Conservation (phyloP, 1,140 invertebrate species). For the Bactericera cockerelli region DNA sequence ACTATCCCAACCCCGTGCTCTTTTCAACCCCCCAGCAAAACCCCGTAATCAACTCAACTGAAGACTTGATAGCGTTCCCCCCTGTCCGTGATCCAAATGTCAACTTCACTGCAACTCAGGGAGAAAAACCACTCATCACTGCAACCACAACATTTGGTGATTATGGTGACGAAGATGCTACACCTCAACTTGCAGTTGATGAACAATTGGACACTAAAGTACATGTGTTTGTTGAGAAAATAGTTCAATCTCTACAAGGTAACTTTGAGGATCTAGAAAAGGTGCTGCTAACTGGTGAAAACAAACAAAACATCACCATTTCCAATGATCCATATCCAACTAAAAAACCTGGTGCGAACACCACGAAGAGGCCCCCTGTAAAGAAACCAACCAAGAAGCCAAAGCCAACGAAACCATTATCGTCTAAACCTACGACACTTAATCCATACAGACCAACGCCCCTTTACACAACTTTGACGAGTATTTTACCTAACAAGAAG, state of each 20-base stretch:
- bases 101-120: constrained; percentile 39
- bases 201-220: constrained; percentile 58
- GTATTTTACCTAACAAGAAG: constrained; percentile 8
- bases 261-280: constrained; percentile 65
- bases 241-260: constrained; percentile 60
- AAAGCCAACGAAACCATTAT: constrained; percentile 25
- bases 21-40: constrained; percentile 27
- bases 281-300: constrained; percentile 40
- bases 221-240: constrained; percentile 62
- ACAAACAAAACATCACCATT: constrained; percentile 17
- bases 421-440: constrained; percentile 17
- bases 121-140: constrained; percentile 24
- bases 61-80: constrained; percentile 62
- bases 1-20: constrained; percentile 17
- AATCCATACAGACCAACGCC: constrained; percentile 5
- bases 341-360: constrained; percentile 13
- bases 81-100: constrained; percentile 66
- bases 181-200: constrained; percentile 54
- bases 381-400: constrained; percentile 32
- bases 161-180: constrained; percentile 35
- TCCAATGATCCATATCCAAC: constrained; percentile 14
- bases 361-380: constrained; percentile 28
- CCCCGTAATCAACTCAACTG: constrained; percentile 34
- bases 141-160: constrained; percentile 9
- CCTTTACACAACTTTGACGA: constrained; percentile 9